These are phyloP conservation scores for Macaria liturata DNA, from an alignment of 2,888 invertebrate species.

Conservation along the genomic window DNA sequence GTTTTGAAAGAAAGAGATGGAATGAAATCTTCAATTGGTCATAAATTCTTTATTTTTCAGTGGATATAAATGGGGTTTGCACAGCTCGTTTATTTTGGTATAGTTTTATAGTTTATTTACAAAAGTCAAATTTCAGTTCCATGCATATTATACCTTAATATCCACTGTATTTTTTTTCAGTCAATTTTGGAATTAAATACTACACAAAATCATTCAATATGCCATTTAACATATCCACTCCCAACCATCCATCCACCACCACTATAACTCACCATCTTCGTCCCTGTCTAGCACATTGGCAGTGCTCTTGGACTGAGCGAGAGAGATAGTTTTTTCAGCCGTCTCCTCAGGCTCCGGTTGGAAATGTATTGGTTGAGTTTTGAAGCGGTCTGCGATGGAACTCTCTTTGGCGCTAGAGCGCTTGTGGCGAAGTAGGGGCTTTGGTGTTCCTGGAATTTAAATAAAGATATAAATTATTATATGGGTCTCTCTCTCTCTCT, in stretches of 20 bases:
- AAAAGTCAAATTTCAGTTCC: too few species aligned
- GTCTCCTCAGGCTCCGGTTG: conserved; percentile 43
- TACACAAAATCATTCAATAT: background rate
- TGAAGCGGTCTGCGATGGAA: conserved; percentile 80
- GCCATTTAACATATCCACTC: background rate
- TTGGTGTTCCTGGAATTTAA: conserved; percentile 72
- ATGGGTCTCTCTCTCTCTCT: too few species aligned
- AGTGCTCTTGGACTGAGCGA: conserved; percentile 69
- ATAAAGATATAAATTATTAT: too few species aligned
- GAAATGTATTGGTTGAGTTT: conserved; percentile 89
- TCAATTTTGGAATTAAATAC: too few species aligned
- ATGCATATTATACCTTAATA: too few species aligned
- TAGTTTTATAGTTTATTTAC: too few species aligned
- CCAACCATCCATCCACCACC: background rate
- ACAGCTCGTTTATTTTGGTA: too few species aligned
- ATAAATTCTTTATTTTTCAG: too few species aligned
- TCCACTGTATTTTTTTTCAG: too few species aligned
- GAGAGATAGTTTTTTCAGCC: conserved; percentile 51
- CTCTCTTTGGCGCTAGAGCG: conserved; percentile 74
- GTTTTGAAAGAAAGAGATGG: too few species aligned
- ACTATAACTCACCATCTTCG: conserved; percentile 71
- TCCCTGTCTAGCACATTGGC: conserved; percentile 78
- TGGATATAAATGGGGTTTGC: too few species aligned
- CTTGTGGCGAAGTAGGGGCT: conserved; percentile 74
- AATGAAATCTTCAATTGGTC: too few species aligned